Conservation (phyloP, 2,113 vertebrate genomes). For the Macquaria ambigua region DNA sequence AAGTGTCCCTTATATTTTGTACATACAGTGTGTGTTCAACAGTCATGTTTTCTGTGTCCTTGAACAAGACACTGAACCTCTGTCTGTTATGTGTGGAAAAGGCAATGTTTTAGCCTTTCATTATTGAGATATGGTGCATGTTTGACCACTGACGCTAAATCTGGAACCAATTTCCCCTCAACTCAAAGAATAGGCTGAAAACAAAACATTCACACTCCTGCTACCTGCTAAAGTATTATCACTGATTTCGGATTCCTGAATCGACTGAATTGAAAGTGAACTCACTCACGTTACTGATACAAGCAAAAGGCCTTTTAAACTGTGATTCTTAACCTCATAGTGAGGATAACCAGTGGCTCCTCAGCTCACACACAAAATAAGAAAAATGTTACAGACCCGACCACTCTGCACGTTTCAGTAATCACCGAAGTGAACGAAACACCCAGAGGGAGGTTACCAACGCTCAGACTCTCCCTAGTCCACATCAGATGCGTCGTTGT, state of each 20-base stretch:
- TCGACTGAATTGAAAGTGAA: slow-evolving; percentile 35
- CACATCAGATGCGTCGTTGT: slow-evolving; percentile 98
- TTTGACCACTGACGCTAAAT: slow-evolving; percentile 2
- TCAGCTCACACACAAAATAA: slow-evolving; percentile 29
- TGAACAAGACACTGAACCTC: background rate
- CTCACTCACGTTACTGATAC: slow-evolving; percentile 15
- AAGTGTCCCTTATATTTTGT: slow-evolving; percentile 22
- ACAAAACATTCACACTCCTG: slow-evolving; percentile 27
- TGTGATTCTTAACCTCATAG: slow-evolving; percentile 12
- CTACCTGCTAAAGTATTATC: background rate
- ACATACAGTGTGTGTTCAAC: slow-evolving; percentile 39
- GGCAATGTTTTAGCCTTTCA: background rate
- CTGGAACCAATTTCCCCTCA: slow-evolving; percentile 16
- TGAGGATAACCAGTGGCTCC: slow-evolving; percentile 19
- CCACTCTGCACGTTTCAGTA: slow-evolving; percentile 15
- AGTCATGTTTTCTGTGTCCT: slow-evolving; percentile 28
- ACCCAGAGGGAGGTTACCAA: slow-evolving; percentile 27
- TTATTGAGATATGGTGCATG: slow-evolving; percentile 7
- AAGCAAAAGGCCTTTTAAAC: slow-evolving; percentile 23
- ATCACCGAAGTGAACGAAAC: slow-evolving; percentile 11
- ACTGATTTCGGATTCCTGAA: slow-evolving; percentile 38
- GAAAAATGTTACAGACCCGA: slow-evolving; percentile 44
- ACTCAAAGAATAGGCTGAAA: slow-evolving; percentile 19
- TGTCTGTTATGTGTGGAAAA: background rate
- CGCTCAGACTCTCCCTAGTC: slow-evolving; percentile 83